These are phyloP conservation scores for Mantis religiosa DNA, from an alignment of 2,888 invertebrate species.

Conservation along the genomic window DNA sequence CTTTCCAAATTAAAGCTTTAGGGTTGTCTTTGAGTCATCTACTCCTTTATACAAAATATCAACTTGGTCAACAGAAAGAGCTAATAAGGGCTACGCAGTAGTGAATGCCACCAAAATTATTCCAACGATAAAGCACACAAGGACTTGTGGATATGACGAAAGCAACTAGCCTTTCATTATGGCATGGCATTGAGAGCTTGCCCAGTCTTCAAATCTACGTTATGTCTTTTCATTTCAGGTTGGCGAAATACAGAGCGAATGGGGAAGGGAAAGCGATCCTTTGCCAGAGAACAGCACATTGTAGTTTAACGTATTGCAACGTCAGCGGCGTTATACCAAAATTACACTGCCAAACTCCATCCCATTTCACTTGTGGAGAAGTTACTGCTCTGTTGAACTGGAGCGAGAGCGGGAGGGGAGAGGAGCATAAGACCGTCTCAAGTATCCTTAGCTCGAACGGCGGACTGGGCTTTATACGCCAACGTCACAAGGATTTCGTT, in stretches of 20 bases:
- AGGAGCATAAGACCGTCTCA: background rate
- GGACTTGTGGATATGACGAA: too few species aligned
- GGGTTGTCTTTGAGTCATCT: too few species aligned
- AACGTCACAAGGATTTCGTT: background rate
- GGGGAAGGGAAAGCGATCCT: background rate
- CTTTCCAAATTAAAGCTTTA: too few species aligned
- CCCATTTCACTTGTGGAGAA: background rate
- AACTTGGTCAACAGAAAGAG: too few species aligned
- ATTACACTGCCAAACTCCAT: background rate
- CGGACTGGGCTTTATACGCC: background rate
- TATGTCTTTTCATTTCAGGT: background rate
- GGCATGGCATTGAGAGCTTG: too few species aligned
- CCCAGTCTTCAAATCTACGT: background rate
- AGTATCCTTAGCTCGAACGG: background rate
- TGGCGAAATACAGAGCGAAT: background rate
- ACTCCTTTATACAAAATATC: too few species aligned
- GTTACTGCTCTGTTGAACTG: background rate
- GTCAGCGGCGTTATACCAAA: background rate
- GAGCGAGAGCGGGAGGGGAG: background rate
- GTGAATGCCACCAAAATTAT: too few species aligned
- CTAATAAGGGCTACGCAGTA: too few species aligned
- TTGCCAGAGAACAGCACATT: background rate
- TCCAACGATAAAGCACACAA: too few species aligned
- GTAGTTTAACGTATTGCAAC: background rate
- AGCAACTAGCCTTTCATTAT: too few species aligned